These are phyloP conservation scores for Tiaroga cobitis DNA, from an alignment of 2,797 vertebrate species.

Conservation along the genomic window DNA sequence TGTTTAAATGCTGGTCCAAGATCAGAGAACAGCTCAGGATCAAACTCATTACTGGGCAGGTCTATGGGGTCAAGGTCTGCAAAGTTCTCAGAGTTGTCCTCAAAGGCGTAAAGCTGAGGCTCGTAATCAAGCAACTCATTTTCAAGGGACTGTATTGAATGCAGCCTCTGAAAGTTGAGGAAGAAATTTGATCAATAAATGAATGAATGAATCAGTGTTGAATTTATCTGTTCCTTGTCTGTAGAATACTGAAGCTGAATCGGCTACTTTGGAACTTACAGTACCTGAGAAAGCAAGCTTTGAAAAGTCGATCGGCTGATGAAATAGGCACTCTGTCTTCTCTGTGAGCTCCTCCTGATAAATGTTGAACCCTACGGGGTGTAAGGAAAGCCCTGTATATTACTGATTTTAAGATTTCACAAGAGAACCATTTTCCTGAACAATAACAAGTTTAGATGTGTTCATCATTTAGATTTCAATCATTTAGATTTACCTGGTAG, in stretches of 20 bases:
- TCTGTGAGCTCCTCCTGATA: not conserved
- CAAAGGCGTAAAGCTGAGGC: constrained; percentile 61
- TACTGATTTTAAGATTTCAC: not conserved
- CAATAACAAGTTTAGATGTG: not conserved
- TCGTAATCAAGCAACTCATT: constrained; percentile 45
- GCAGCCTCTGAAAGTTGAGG: constrained; percentile 59
- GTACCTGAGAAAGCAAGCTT: not conserved
- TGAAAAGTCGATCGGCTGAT: not conserved
- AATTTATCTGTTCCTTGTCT: not conserved
- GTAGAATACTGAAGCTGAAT: not conserved
- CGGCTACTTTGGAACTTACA: not conserved
- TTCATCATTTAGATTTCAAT: not conserved
- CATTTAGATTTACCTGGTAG: not conserved
- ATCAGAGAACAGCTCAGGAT: constrained; percentile 40
- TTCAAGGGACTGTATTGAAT: constrained; percentile 31
- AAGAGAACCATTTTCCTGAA: not conserved
- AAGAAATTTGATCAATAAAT: not conserved
- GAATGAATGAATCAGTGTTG: not conserved
- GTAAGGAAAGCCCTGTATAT: not conserved
- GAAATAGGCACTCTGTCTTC: not conserved
- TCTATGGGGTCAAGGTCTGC: constrained; percentile 61
- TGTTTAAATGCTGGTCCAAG: constrained; percentile 60
- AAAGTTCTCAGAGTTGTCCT: constrained; percentile 15
- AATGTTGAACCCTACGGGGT: not conserved
- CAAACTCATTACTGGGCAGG: constrained; percentile 33